Evolutionary conservation across 2,113 vertebrate genomes (phyloP).

Genomic region (Fregata magnificens): DNA sequence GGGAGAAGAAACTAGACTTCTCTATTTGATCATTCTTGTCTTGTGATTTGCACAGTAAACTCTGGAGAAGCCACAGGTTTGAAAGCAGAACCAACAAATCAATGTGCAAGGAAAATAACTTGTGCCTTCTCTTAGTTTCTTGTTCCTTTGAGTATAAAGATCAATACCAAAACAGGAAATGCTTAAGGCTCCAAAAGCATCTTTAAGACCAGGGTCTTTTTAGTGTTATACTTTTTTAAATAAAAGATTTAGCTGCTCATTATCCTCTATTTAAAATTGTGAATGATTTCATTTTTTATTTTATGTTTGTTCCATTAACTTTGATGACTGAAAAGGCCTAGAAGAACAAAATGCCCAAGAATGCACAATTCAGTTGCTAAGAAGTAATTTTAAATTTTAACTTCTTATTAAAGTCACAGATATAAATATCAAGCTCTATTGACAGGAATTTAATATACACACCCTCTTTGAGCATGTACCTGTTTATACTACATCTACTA

Average conservation of each 20-base stretch:
- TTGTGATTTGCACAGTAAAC: neutral
- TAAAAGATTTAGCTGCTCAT: neutral
- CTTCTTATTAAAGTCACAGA: neutral
- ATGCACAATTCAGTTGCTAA: rapidly evolving
- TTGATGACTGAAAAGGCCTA: neutral
- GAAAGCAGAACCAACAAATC: neutral
- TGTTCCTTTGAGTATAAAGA: neutral
- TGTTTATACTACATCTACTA: neutral
- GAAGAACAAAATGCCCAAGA: neutral
- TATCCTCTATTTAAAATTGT: neutral
- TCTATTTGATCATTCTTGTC: neutral
- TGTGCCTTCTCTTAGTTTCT: neutral
- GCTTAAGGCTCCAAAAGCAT: neutral
- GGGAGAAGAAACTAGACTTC: neutral
- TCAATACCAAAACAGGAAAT: neutral
- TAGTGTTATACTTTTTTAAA: neutral
- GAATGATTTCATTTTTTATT: neutral
- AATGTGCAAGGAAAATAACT: neutral
- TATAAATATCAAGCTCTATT: neutral
- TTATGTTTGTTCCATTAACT: neutral
- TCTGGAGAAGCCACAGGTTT: neutral
- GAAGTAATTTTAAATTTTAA: neutral
- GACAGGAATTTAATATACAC: neutral
- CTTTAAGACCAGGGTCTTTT: neutral
- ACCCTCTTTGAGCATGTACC: neutral